Conservation (phyloP, 2,113 vertebrate species). For the Furnarius figulus region DNA sequence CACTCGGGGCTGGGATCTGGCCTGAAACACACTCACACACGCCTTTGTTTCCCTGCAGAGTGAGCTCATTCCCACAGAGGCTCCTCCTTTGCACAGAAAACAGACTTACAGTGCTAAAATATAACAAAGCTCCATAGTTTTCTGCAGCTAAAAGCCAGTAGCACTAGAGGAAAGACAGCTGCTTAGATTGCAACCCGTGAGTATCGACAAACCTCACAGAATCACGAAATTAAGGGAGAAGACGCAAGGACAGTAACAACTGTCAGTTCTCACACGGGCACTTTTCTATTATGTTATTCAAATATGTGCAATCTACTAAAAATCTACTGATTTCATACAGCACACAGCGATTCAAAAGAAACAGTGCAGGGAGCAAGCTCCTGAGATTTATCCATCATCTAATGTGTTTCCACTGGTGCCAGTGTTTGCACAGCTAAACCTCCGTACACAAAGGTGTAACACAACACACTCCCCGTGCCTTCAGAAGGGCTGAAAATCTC, state of each 20-base stretch:
- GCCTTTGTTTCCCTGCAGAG: conserved; percentile 6
- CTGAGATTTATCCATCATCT: not conserved
- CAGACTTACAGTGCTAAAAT: not conserved
- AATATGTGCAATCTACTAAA: not conserved
- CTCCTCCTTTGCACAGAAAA: not conserved
- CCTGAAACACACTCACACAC: not conserved
- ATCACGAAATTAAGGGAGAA: not conserved
- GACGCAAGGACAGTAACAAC: not conserved
- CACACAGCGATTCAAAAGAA: not conserved
- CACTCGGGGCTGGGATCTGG: not conserved
- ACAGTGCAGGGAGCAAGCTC: not conserved
- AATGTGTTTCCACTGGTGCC: not conserved
- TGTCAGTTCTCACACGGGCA: not conserved
- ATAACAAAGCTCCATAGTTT: not conserved
- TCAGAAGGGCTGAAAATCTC: conserved; percentile 16
- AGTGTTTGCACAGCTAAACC: not conserved
- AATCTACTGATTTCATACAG: not conserved
- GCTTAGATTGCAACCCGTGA: not conserved
- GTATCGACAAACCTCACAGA: not conserved
- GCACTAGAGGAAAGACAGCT: not conserved
- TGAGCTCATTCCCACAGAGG: not conserved
- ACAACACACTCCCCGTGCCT: not conserved
- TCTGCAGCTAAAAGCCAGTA: not conserved
- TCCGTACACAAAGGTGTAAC: not conserved
- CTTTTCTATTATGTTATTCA: not conserved